Conservation (phyloP, 2,888 invertebrate genomes). For the Mythimna loreyi region DNA sequence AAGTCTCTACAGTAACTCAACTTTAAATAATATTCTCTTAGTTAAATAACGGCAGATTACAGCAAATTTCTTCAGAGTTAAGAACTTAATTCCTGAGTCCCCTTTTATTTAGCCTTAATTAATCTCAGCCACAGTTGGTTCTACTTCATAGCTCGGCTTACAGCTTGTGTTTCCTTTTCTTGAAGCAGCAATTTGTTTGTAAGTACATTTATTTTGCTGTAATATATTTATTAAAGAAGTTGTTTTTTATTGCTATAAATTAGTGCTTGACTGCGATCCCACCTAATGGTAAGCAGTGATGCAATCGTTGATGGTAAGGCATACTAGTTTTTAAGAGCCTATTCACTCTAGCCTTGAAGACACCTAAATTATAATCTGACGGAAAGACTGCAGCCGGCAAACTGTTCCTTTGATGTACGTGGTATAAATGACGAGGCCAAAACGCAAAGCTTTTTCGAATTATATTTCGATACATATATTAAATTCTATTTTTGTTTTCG, state of each 20-base stretch:
- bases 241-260: too few species aligned
- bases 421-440: too few species aligned
- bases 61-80: not conserved
- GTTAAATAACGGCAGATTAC: not conserved
- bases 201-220: not conserved
- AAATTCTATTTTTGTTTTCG: not conserved
- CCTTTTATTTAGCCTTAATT: constrained; percentile 11
- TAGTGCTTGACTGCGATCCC: too few species aligned
- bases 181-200: constrained; percentile 9
- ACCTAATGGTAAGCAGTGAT: too few species aligned
- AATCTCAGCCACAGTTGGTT: constrained; percentile 5
- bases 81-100: not conserved
- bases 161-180: not conserved
- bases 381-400: too few species aligned
- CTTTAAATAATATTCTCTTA: not conserved
- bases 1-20: too few species aligned
- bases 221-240: constrained; percentile 7
- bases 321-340: too few species aligned
- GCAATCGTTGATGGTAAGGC: too few species aligned
- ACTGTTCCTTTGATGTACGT: too few species aligned
- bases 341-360: too few species aligned
- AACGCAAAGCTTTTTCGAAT: too few species aligned
- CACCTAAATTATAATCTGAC: too few species aligned
- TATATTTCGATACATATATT: not conserved
- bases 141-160: constrained; percentile 5